Evolutionary conservation across 1,140 invertebrate genomes (phyloP), one percentile per base, ranked within the genome.

Genomic region (Oryzaephilus surinamensis): DNA sequence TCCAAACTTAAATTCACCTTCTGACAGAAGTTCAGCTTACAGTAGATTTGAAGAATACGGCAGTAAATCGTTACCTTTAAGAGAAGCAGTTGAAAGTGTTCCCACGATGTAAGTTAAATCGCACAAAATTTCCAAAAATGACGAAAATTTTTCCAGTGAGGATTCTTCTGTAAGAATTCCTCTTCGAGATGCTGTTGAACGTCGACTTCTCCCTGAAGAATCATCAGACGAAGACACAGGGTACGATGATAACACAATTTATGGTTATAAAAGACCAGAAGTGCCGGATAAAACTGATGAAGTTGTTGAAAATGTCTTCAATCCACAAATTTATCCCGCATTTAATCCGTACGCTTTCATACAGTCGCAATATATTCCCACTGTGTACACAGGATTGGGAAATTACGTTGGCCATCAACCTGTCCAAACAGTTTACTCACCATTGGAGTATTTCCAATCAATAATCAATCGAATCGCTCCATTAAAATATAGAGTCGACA

Each of bases 101-200:
- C 73, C 73, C 6, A 61, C 64, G 14, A 32, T 42, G 55, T 54
- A 46, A 52, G 51, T 63, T 15, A 35, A 11, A 13, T 20, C 4
- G 7, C 14, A 13, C 14, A 11, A 8, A 28, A 10, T 16, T 29
- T 13, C 4, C 14, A 6, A 30, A 14, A 28, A 28, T 28, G 6
- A 4, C 4, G 4, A 30, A n/a, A 3, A 33, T 15, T 18, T 19
- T 7, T 6, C 2, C 12, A 30, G 43, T 45, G 7, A 27, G 58
- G 52, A 32, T 47, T 32, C 11, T 37, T 49, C 51, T 10, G 47
- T 48, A 49, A 49, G 62, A 45, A 35, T 69, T 32, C 67, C 71
- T 3, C 45, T 81, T 15, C 62, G 80, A 51, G 77, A 81, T 55
- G 74, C 79, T 0, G 78, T 83, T 0, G 79, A 83, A 61, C 73